These are phyloP conservation scores for Carettochelys insculpta DNA, from an alignment of 2,113 vertebrate species.

Conservation along the genomic window DNA sequence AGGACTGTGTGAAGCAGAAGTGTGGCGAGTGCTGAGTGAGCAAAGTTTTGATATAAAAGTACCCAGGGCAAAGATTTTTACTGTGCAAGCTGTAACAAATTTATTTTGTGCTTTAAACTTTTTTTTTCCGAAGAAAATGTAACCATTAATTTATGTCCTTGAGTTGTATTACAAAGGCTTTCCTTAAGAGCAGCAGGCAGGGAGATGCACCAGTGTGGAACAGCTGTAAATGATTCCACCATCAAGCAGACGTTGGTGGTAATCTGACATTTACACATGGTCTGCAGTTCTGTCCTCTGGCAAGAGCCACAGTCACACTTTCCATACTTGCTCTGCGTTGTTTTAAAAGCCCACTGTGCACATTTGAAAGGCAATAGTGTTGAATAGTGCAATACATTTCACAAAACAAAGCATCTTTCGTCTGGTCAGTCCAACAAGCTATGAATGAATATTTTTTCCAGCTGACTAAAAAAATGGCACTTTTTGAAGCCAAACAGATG, in stretches of 20 bases:
- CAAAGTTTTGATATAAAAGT: background rate
- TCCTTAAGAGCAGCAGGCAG: background rate
- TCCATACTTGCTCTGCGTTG: background rate
- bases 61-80: background rate
- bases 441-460: background rate
- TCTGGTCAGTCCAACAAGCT: background rate
- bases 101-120: slow-evolving; percentile 44
- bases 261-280: slow-evolving; percentile 41
- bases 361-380: slow-evolving; percentile 12
- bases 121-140: too few species aligned
- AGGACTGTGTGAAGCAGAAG: background rate
- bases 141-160: slow-evolving; percentile 21
- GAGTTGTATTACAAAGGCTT: background rate
- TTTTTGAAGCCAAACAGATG: background rate
- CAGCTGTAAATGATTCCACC: slow-evolving; percentile 19
- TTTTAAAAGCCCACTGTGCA: slow-evolving; percentile 27
- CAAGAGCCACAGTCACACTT: slow-evolving; percentile 11
- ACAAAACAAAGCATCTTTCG: background rate
- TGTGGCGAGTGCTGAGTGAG: background rate
- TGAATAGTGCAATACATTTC: background rate
- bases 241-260: slow-evolving; percentile 14
- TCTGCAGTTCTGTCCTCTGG: slow-evolving; percentile 38
- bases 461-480: background rate
- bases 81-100: slow-evolving; percentile 31
- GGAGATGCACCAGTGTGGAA: background rate